Percentiles rank a stretch among this genome's conserved stretches.
Evolutionary conservation across 2,888 invertebrate genomes (phyloP).

Genomic region (Nymphalis polychloros): DNA sequence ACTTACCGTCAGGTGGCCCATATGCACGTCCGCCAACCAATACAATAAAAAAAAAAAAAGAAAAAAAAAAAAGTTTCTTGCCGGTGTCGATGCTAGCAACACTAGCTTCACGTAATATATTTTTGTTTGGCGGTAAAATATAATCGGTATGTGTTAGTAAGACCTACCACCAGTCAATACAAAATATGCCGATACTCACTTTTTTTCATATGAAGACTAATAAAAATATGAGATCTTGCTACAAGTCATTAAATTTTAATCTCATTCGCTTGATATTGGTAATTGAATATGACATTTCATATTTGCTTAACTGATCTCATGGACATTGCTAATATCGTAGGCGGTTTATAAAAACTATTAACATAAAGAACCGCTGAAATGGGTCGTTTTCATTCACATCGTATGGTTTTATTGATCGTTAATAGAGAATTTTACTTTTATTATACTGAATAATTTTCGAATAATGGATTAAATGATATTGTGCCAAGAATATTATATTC

Average conservation of each 20-base stretch:
- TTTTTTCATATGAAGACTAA: background rate
- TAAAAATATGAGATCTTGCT: background rate
- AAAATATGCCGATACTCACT: no score
- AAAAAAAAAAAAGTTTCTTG: no score
- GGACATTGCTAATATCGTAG: constrained; percentile 15
- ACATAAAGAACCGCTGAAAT: constrained; percentile 22
- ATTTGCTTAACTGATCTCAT: background rate
- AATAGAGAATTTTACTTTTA: constrained; percentile 8
- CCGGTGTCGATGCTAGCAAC: no score
- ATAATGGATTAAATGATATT: background rate
- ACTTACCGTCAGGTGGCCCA: no score
- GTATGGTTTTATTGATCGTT: constrained; percentile 11
- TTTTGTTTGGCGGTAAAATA: no score
- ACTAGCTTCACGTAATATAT: no score
- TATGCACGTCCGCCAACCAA: no score
- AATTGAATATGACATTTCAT: constrained; percentile 19
- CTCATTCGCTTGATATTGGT: constrained; percentile 5
- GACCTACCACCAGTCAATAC: no score
- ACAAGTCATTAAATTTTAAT: background rate
- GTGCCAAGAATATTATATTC: background rate
- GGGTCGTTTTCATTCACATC: constrained; percentile 17
- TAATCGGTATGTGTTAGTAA: no score
- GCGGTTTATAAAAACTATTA: constrained; percentile 27
- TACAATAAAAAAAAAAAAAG: no score
- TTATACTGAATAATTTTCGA: constrained; percentile 4